These are phyloP conservation scores for Pangasianodon hypophthalmus DNA, from an alignment of 2,113 vertebrate species.

Conservation along the genomic window DNA sequence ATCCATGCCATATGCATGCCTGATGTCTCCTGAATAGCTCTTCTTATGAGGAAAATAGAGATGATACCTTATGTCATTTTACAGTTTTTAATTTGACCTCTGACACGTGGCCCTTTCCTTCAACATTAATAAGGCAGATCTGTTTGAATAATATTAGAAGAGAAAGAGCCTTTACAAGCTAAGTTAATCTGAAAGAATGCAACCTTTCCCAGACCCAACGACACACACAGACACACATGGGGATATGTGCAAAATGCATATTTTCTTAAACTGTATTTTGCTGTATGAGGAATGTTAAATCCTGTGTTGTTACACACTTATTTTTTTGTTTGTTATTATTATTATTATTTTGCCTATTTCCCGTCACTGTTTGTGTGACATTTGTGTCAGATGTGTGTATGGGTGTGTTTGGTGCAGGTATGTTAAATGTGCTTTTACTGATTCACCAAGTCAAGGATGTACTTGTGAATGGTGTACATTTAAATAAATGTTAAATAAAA, in stretches of 20 bases:
- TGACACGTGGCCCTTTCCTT: not conserved
- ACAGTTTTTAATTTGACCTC: not conserved
- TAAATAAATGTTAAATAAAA: not conserved
- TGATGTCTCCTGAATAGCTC: not conserved
- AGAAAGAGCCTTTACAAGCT: not conserved
- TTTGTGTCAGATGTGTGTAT: not conserved
- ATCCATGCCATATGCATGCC: not conserved
- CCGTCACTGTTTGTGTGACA: too few relatives aligned
- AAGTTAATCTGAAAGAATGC: constrained; percentile 7
- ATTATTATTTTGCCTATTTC: too few relatives aligned
- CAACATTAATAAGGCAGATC: not conserved
- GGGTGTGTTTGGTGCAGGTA: not conserved
- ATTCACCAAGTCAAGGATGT: not conserved
- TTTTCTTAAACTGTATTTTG: not conserved
- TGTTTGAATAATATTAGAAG: constrained; percentile 12
- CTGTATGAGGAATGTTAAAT: not conserved
- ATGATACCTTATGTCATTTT: not conserved
- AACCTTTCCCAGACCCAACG: not conserved
- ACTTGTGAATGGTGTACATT: not conserved
- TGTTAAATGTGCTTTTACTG: not conserved
- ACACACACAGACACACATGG: not conserved
- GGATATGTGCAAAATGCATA: not conserved
- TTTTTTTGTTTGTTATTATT: not conserved
- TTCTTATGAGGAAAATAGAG: not conserved
- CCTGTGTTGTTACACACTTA: not conserved